These are phyloP conservation scores for Melanotaenia duboulayi DNA, from an alignment of 2,113 vertebrate genomes.

Conservation along the genomic window DNA sequence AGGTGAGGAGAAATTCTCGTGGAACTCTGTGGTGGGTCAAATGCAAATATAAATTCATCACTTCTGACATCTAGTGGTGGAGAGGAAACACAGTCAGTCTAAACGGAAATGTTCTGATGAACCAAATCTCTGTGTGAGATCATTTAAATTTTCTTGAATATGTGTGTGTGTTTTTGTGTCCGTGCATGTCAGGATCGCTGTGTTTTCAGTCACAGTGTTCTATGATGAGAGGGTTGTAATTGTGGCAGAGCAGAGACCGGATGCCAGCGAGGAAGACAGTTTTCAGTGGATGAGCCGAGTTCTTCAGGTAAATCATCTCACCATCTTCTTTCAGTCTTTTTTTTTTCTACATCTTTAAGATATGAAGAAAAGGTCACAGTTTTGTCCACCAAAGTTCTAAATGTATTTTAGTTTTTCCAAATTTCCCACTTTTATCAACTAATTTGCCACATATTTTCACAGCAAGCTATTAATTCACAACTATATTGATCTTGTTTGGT, in stretches of 20 bases:
- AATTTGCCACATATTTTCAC: not conserved
- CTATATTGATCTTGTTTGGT: not conserved
- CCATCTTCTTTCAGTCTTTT: not conserved
- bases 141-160: not conserved
- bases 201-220: slow-evolving; percentile 96
- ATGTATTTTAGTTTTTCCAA: not conserved
- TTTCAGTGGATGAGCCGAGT: slow-evolving; percentile 99
- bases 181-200: slow-evolving; percentile 88
- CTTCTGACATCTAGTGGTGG: slow-evolving; percentile 65
- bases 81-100: slow-evolving; percentile 7
- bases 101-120: not conserved
- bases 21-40: not conserved
- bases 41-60: not conserved
- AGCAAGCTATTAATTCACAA: not conserved
- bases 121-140: not conserved
- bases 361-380: not conserved
- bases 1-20: slow-evolving; percentile 84
- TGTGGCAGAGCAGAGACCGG: slow-evolving; percentile 95
- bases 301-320: slow-evolving; percentile 86
- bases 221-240: slow-evolving; percentile 97
- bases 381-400: not conserved
- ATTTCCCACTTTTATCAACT: not conserved
- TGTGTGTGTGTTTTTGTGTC: slow-evolving; percentile 4
- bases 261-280: slow-evolving; percentile 95
- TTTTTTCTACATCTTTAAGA: not conserved